Percentiles rank a stretch among this genome's conserved stretches.
These are phyloP conservation scores for Brachionus rubens DNA, from an alignment of 1,140 invertebrate species.

Conservation along the genomic window DNA sequence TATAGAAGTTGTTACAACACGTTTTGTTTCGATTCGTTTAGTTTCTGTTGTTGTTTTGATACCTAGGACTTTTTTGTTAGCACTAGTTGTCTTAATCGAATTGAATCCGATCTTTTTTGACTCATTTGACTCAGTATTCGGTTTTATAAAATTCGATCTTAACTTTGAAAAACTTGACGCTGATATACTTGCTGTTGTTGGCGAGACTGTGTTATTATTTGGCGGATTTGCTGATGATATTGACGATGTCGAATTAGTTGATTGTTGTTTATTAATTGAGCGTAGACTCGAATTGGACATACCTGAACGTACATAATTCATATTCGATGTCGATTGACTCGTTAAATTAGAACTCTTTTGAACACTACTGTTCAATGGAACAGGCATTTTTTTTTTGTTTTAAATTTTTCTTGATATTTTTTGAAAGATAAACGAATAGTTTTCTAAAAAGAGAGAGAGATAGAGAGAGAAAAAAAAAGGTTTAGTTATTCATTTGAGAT, in stretches of 20 bases:
- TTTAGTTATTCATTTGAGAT: background rate
- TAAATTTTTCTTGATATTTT: background rate
- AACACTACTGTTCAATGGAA: background rate
- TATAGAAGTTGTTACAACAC: background rate
- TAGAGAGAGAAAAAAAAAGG: background rate
- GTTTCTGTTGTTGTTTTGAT: background rate
- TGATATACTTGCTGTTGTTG: conserved; percentile 16
- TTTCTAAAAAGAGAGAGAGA: background rate
- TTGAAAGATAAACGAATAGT: background rate
- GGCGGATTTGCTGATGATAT: background rate
- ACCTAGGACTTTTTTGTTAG: background rate
- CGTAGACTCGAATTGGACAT: conserved; percentile 25
- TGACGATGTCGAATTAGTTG: background rate
- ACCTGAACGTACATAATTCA: conserved; percentile 30
- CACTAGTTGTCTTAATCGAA: background rate
- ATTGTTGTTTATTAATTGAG: background rate
- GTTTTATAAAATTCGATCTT: conserved; percentile 3
- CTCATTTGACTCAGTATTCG: background rate
- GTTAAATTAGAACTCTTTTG: background rate
- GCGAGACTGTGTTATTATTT: background rate
- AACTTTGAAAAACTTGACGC: conserved; percentile 15
- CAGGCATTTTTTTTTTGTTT: conserved; percentile 7
- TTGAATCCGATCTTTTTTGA: conserved; percentile 8
- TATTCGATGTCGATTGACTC: conserved; percentile 15
- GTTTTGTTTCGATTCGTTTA: background rate